A percentile compares a stretch with the other conserved stretches of the same genome.
Conservation (phyloP, 2,113 vertebrate genomes). For the Eublepharis macularius region DNA sequence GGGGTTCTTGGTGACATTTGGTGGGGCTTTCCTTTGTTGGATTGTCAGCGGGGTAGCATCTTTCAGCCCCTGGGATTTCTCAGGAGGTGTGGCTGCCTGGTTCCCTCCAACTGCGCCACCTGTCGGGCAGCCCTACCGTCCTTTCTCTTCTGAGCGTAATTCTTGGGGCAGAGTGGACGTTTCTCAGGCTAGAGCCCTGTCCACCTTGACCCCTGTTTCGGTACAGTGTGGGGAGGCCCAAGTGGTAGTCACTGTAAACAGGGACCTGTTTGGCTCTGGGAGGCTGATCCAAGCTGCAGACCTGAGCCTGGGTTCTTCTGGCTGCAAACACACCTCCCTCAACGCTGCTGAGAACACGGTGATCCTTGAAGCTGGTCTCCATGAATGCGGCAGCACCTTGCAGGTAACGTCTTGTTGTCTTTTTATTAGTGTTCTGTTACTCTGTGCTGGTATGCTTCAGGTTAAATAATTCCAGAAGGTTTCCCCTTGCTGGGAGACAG, state of each 20-base stretch:
- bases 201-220: background rate
- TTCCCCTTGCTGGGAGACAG: too few relatives aligned
- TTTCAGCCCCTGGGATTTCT: background rate
- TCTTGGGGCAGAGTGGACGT: constrained; percentile 3
- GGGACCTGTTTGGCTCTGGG: constrained; percentile 45
- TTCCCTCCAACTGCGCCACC: background rate
- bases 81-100: too few relatives aligned
- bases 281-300: background rate
- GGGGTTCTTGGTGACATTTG: background rate
- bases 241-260: constrained; percentile 39
- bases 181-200: background rate
- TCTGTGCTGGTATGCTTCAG: too few relatives aligned
- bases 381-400: constrained; percentile 31
- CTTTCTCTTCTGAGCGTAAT: background rate
- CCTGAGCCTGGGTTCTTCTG: constrained; percentile 30
- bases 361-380: constrained; percentile 39
- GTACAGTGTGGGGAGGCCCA: constrained; percentile 52
- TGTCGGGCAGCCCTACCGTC: rapidly evolving
- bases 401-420: constrained; percentile 10
- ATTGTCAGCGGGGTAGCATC: background rate
- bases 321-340: background rate
- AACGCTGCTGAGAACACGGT: background rate
- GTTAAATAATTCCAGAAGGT: too few relatives aligned
- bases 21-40: constrained; percentile 17
- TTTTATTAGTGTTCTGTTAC: too few relatives aligned